Evolutionary conservation across 2,113 vertebrate species (phyloP).

Genomic region (Podocnemis expansa): DNA sequence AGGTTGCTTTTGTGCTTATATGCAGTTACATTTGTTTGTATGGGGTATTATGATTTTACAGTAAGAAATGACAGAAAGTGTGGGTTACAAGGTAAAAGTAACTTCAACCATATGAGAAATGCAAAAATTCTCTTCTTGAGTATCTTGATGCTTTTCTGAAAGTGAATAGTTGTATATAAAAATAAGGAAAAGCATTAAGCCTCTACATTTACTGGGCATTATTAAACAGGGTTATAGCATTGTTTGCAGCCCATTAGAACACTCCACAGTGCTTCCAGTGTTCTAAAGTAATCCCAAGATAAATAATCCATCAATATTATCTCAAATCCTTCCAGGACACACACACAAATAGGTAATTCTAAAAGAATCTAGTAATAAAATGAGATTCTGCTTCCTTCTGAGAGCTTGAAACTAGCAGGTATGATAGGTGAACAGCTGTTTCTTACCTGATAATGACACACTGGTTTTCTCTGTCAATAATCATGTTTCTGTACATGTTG

Average conservation of each 20-base stretch:
- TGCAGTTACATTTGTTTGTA: neutral
- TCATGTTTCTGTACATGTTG: constrained; percentile 99
- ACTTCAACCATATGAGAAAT: neutral
- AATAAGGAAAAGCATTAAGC: neutral
- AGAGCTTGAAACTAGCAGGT: neutral
- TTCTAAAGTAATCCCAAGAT: neutral
- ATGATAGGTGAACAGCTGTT: neutral
- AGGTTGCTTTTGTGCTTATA: neutral
- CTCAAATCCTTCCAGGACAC: neutral
- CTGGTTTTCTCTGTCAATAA: constrained; percentile 97
- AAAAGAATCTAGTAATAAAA: neutral
- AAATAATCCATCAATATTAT: neutral
- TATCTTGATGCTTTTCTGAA: neutral
- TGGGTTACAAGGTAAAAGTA: neutral
- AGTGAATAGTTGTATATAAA: neutral
- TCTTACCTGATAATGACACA: constrained; percentile 98
- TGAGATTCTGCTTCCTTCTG: neutral
- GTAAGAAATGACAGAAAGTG: neutral
- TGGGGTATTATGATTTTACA: neutral
- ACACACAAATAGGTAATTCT: neutral
- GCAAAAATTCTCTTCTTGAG: neutral
- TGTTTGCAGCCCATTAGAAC: neutral
- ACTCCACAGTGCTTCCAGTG: neutral
- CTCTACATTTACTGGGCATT: neutral
- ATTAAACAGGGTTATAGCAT: neutral